Conservation (phyloP, 2,888 invertebrate genomes). For the Taphrorychus bicolor region DNA sequence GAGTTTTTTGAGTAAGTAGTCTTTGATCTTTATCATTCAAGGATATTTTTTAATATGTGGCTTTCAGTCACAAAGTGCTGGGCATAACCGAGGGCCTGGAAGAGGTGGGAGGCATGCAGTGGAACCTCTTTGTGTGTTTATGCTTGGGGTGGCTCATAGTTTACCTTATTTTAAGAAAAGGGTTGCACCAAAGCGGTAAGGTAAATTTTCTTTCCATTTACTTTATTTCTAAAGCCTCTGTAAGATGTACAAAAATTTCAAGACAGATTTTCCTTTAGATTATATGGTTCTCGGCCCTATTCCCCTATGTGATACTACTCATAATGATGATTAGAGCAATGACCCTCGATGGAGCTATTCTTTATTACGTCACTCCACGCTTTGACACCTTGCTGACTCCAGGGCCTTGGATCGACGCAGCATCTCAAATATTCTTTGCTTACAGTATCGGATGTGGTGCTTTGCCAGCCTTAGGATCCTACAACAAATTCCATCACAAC, state of each 20-base stretch:
- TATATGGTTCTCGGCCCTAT: constrained; percentile 80
- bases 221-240: too few relatives aligned
- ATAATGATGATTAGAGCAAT: constrained; percentile 72
- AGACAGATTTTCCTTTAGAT: too few relatives aligned
- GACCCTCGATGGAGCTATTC: constrained; percentile 72
- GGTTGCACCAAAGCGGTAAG: constrained; percentile 78
- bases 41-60: too few relatives aligned
- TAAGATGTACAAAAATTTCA: too few relatives aligned
- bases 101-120: constrained; percentile 70
- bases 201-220: constrained; percentile 55
- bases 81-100: constrained; percentile 66
- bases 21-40: too few relatives aligned
- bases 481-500: constrained; percentile 80
- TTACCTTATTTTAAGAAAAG: constrained; percentile 75
- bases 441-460: constrained; percentile 81
- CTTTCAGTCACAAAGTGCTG: constrained; percentile 66
- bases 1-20: constrained; percentile 68
- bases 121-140: constrained; percentile 71
- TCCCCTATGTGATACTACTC: constrained; percentile 74
- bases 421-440: constrained; percentile 80
- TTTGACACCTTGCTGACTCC: constrained; percentile 64
- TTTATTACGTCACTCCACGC: constrained; percentile 72
- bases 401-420: constrained; percentile 76
- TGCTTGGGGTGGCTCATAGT: constrained; percentile 72
- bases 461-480: constrained; percentile 75